Conservation (phyloP, 92 coral and sea anemone genomes). For the Ricordea florida region DNA sequence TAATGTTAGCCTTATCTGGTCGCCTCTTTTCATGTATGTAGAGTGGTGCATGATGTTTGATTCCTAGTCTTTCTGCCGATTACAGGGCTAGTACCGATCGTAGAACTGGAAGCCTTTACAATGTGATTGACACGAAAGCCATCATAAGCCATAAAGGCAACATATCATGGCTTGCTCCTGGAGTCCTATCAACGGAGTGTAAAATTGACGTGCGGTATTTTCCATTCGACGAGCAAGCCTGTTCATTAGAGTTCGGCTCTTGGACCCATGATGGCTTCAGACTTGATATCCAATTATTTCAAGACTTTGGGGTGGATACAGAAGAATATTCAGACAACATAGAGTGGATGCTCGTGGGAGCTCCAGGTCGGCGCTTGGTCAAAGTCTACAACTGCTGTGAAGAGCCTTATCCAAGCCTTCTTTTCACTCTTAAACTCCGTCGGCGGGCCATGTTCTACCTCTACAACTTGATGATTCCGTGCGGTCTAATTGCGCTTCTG, state of each 20-base stretch:
- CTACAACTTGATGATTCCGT: background rate
- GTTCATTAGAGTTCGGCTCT: constrained; percentile 66
- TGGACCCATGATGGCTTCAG: constrained; percentile 58
- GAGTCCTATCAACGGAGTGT: constrained; percentile 53
- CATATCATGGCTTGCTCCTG: constrained; percentile 57
- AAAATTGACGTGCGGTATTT: constrained; percentile 58
- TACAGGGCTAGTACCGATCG: constrained; percentile 24
- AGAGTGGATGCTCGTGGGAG: constrained; percentile 53
- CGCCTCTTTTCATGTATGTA: too few relatives aligned
- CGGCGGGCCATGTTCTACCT: constrained; percentile 55
- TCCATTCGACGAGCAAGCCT: constrained; percentile 70
- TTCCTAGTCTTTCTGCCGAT: background rate
- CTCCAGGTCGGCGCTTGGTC: constrained; percentile 11
- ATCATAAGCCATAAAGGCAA: constrained; percentile 40
- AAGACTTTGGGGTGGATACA: constrained; percentile 10
- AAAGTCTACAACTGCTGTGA: constrained; percentile 47
- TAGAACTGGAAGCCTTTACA: constrained; percentile 19
- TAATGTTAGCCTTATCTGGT: too few relatives aligned
- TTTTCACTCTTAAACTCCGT: constrained; percentile 32
- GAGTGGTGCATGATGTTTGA: too few relatives aligned
- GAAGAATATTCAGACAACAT: constrained; percentile 27
- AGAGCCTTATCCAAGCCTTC: constrained; percentile 42
- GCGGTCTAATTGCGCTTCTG: constrained; percentile 33
- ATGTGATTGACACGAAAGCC: constrained; percentile 34
- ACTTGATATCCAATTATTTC: constrained; percentile 43